Evolutionary conservation across 1,140 invertebrate species (phyloP).

Genomic region (Apis cerana): DNA sequence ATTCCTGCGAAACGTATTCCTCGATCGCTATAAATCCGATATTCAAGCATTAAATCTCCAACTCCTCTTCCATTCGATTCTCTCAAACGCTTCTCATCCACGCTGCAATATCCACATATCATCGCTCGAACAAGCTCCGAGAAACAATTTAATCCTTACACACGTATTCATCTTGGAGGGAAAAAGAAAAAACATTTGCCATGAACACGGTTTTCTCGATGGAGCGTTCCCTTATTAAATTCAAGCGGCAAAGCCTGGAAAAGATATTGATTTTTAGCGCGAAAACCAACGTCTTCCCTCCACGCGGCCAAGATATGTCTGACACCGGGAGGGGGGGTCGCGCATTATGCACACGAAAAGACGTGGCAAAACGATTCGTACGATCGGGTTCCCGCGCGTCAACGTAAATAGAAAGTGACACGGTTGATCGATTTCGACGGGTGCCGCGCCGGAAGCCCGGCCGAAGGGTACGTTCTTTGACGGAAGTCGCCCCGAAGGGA

Average conservation of each 20-base stretch:
- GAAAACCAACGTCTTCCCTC: background rate
- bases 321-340: background rate
- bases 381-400: slow-evolving; percentile 26
- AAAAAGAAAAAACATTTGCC: background rate
- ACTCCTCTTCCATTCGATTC: background rate
- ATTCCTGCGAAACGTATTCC: background rate
- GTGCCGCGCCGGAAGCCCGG: slow-evolving; percentile 30
- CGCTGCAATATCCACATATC: background rate
- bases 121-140: background rate
- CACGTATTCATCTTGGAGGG: background rate
- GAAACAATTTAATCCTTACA: background rate
- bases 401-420: slow-evolving; percentile 40
- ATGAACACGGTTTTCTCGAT: background rate
- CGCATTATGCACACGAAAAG: background rate
- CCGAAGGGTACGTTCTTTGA: slow-evolving; percentile 31
- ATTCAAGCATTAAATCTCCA: no score
- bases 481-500: slow-evolving; percentile 26
- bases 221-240: background rate
- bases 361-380: background rate
- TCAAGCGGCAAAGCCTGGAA: background rate
- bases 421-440: slow-evolving; percentile 43
- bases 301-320: background rate
- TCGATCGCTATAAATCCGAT: background rate
- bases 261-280: slow-evolving; percentile 19
- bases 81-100: background rate